phyloP scores from a whole-genome alignment of 2,797 vertebrate species.

The Pangasius sanitwongsei region DNA sequence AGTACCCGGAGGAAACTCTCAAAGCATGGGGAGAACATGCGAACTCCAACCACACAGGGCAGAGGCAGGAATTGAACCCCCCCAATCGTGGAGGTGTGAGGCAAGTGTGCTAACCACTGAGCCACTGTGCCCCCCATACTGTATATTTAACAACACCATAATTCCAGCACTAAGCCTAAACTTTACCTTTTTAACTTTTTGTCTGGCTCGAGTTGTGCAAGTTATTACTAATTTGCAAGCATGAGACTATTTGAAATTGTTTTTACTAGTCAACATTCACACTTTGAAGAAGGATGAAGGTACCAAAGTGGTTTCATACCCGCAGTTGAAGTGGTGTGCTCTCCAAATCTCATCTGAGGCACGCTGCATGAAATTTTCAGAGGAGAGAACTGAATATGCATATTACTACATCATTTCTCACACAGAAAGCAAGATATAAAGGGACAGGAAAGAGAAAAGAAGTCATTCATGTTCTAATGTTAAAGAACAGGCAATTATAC shows the following conservation, averaged over 20 bases:
- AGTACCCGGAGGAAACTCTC: no score
- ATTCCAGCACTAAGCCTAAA: background rate
- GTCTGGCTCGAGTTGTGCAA: background rate
- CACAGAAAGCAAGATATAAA: background rate
- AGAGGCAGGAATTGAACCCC: no score
- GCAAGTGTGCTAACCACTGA: no score
- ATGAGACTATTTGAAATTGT: conserved; percentile 15
- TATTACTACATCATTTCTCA: conserved; percentile 20
- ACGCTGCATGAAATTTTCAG: conserved; percentile 13
- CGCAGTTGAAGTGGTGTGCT: conserved; percentile 12
- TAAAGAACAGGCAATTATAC: conserved; percentile 49
- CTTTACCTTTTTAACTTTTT: background rate
- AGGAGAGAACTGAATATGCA: conserved; percentile 13
- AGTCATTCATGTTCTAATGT: conserved; percentile 36
- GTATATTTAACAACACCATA: background rate
- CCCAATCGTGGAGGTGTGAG: no score
- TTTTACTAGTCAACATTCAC: conserved; percentile 5
- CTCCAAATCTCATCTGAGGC: conserved; percentile 25
- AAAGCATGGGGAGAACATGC: no score
- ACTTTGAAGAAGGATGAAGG: conserved; percentile 24
- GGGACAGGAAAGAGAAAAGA: background rate
- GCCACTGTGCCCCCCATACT: no score
- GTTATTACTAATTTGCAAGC: conserved; percentile 15
- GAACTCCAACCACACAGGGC: no score
- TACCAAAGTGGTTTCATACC: conserved; percentile 12